These are phyloP conservation scores for Plutomurus gul DNA, from an alignment of 1,140 invertebrate genomes.

Conservation along the genomic window DNA sequence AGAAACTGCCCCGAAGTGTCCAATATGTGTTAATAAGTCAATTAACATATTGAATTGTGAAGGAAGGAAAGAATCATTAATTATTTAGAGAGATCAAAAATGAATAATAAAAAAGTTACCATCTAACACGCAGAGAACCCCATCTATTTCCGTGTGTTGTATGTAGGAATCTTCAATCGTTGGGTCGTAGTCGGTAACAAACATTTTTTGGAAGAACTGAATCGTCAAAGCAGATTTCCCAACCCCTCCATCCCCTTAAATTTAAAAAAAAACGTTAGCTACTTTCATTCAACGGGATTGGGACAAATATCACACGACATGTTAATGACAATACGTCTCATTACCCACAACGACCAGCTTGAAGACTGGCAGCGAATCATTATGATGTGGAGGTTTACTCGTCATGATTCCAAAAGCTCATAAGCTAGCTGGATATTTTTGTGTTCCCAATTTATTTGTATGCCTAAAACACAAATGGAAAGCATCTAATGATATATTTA, in stretches of 20 bases:
- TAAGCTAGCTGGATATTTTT: too few species aligned
- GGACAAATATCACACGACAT: neutral
- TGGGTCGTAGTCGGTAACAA: slow-evolving; percentile 87
- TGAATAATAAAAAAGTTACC: slow-evolving; percentile 67
- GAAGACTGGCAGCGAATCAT: slow-evolving; percentile 78
- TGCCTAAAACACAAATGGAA: too few species aligned
- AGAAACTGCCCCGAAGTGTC: neutral
- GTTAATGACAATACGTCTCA: slow-evolving; percentile 55
- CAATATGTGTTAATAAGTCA: neutral
- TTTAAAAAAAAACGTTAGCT: neutral
- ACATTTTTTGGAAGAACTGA: slow-evolving; percentile 84
- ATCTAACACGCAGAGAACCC: slow-evolving; percentile 87
- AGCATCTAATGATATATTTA: too few species aligned
- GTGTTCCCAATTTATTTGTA: too few species aligned
- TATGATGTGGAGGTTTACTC: slow-evolving; percentile 40
- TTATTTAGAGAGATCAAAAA: neutral
- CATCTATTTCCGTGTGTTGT: slow-evolving; percentile 90
- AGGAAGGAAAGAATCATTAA: neutral
- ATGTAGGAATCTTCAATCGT: slow-evolving; percentile 90
- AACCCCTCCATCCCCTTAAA: slow-evolving; percentile 48
- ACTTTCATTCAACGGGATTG: neutral
- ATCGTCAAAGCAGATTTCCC: slow-evolving; percentile 90
- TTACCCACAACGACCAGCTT: slow-evolving; percentile 89
- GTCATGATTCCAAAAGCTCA: slow-evolving; percentile 16
- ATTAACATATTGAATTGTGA: neutral